Conservation (phyloP, 2,797 vertebrate species). For the Microchirus variegatus region DNA sequence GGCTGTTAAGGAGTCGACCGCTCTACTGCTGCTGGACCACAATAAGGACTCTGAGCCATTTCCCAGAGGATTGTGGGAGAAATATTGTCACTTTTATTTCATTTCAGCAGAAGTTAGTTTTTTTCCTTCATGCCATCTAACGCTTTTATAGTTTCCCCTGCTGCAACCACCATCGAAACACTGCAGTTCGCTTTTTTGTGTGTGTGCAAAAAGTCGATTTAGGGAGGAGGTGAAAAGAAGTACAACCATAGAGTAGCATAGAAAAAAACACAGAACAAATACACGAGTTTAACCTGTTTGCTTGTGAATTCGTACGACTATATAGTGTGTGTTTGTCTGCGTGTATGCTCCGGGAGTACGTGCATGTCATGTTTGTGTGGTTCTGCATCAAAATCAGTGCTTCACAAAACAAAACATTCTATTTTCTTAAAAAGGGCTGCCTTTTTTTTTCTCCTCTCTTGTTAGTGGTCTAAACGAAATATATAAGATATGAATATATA, state of each 20-base stretch:
- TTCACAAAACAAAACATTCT: constrained; percentile 80
- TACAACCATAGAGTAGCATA: not conserved
- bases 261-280: not conserved
- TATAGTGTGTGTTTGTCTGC: constrained; percentile 58
- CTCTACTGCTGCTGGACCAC: constrained; percentile 67
- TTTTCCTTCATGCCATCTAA: constrained; percentile 51
- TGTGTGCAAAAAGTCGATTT: not conserved
- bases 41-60: constrained; percentile 71
- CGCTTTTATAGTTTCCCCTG: constrained; percentile 42
- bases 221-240: not conserved
- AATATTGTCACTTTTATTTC: constrained; percentile 50
- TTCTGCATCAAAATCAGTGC: constrained; percentile 80
- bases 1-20: constrained; percentile 39
- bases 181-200: constrained; percentile 44
- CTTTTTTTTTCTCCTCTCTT: constrained; percentile 82
- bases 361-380: constrained; percentile 64
- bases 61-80: constrained; percentile 68
- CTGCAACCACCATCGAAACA: constrained; percentile 62
- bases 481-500: constrained; percentile 79
- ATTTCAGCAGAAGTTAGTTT: constrained; percentile 40
- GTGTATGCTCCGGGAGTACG: constrained; percentile 60
- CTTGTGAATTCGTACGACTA: constrained; percentile 55
- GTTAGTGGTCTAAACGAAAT: constrained; percentile 83
- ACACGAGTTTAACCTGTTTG: constrained; percentile 4
- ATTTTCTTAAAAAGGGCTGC: constrained; percentile 92